Base-by-base conservation (phyloP, 2,888 invertebrate species). In the Nemurella pictetii region DNA sequence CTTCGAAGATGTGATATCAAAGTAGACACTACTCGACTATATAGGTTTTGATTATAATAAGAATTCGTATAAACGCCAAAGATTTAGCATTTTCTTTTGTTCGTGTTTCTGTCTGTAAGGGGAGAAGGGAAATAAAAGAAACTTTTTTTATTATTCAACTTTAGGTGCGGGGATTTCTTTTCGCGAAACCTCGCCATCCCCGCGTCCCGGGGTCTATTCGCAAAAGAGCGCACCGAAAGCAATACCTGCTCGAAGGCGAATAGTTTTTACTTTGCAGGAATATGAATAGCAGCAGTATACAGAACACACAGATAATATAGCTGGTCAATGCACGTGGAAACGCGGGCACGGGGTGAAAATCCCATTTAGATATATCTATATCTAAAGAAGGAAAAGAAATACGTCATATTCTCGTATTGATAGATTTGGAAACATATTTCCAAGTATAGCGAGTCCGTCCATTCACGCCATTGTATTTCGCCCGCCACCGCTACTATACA, bases 1-100 rank as follows among this genome's bases (percentile, higher is more conserved):
- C 32, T 55, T 55, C 55, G 20, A 55, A 55, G 55, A 55, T 55
- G 1, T 55, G 55, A 55, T 55, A 55, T 55, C 55, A 55, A 12
- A 55, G 55, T 55, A 55, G 55, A 55, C 55, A 15, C 55, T 55
- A 55, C 55, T 55, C 20, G 55, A 55, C 55, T 55, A 55, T 55
- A 55, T 55, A 20, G 55, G 55, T 55, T 55, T 55, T 55, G 55
- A 55, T 55, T 55, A 55, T 55, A 55, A 55, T 55, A 55, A 55
- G 55, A 55, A 55, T 55, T 55, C 55, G 55, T 55, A 55, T 55
- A 55, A 75, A 75, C 75, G 75, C 75, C 28, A 28, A 75, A 28
- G 75, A 75, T 28, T 75, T 75, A 28, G 75, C 75, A 75, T 28
- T 75, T 75, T 75, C 75, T 75, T 75, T 75, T 75, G 75, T 75